Conservation (phyloP, 2,888 invertebrate genomes). For the Miltochrista miniata region DNA sequence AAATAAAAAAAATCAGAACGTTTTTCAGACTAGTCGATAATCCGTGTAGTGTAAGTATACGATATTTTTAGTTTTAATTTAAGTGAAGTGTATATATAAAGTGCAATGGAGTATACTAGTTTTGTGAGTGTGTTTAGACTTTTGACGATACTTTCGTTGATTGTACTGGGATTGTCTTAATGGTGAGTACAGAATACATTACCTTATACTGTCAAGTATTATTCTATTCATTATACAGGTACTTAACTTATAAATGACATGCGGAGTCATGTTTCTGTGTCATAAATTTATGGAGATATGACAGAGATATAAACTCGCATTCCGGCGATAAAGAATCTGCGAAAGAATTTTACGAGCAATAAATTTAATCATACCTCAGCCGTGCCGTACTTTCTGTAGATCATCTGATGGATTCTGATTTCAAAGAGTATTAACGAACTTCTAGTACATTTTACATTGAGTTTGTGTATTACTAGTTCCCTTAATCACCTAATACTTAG, state of each 20-base stretch:
- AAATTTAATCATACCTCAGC: conserved; percentile 35
- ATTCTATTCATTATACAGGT: conserved; percentile 3
- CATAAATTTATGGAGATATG: conserved; percentile 23
- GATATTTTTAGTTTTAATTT: conserved; percentile 40
- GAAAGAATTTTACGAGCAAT: conserved; percentile 35
- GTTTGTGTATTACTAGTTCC: too few relatives aligned
- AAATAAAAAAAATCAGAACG: conserved; percentile 20
- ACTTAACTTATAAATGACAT: neutral
- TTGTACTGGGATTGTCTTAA: conserved; percentile 54
- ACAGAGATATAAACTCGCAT: conserved; percentile 28
- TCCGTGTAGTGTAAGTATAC: conserved; percentile 38
- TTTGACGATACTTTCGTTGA: conserved; percentile 46
- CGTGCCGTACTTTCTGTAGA: conserved; percentile 14
- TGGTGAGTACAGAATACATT: conserved; percentile 54
- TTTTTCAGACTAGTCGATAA: conserved; percentile 30
- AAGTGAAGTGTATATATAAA: conserved; percentile 46
- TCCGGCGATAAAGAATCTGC: conserved; percentile 34
- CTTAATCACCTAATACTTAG: neutral
- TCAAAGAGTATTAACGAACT: too few relatives aligned
- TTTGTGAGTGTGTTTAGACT: conserved; percentile 54
- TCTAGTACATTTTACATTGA: neutral
- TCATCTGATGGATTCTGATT: conserved; percentile 18
- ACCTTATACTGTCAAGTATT: neutral
- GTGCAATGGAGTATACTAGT: conserved; percentile 55
- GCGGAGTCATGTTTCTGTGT: conserved; percentile 15